Evolutionary conservation across 2,888 invertebrate species (phyloP).

Genomic region (Trisateles emortualis): DNA sequence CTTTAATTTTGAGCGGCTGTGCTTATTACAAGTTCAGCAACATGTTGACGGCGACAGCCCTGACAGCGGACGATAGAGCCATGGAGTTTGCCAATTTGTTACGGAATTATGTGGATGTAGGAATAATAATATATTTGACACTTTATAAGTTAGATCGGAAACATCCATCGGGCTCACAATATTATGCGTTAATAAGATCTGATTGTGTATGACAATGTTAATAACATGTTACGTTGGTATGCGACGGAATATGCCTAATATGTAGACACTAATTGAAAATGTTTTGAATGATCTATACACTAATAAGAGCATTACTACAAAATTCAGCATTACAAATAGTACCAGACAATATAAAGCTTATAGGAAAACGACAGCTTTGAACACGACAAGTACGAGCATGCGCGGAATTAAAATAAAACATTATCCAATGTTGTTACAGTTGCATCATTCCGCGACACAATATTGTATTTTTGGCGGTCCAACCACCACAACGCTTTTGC

Average conservation of each 20-base stretch:
- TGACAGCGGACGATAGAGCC: slow-evolving; percentile 33
- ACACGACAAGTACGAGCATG: neutral
- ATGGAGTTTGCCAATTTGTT: slow-evolving; percentile 16
- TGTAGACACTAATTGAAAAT: no score
- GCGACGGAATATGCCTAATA: no score
- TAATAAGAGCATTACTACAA: no score
- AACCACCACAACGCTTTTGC: neutral
- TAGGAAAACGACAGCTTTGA: neutral
- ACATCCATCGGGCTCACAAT: neutral
- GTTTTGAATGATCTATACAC: no score
- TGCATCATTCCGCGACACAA: neutral
- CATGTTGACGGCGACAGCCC: slow-evolving; percentile 52
- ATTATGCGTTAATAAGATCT: neutral
- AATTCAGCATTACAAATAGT: no score
- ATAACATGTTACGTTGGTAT: no score
- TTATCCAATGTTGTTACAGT: neutral
- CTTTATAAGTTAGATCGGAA: neutral
- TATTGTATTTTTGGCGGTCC: neutral
- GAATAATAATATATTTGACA: neutral
- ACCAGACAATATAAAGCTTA: neutral
- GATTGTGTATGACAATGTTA: no score
- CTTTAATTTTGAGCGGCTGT: slow-evolving; percentile 50
- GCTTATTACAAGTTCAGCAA: slow-evolving; percentile 52
- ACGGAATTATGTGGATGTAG: neutral
- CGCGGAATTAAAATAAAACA: neutral